phyloP scores from a whole-genome alignment of 2,888 invertebrate species.

The Temnothorax rugatulus region DNA sequence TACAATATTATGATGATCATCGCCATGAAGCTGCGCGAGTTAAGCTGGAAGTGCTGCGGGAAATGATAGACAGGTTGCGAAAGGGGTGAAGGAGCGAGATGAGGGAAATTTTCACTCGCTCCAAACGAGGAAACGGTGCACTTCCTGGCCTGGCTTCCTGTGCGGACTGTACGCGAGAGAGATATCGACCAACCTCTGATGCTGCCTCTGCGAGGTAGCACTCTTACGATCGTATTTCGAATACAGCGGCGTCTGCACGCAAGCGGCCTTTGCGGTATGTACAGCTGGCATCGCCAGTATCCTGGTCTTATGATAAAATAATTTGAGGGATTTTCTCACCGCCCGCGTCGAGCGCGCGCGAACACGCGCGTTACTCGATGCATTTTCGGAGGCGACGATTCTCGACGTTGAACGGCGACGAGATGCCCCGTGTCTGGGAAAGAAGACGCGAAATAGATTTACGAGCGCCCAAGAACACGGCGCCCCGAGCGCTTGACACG shows the following conservation, averaged over 20 bases:
- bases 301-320: conserved; percentile 60
- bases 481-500: not conserved
- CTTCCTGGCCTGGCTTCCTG: conserved; percentile 54
- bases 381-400: conserved; percentile 4
- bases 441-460: conserved; percentile 39
- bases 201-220: conserved; percentile 53
- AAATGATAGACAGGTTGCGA: conserved; percentile 22
- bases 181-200: conserved; percentile 72
- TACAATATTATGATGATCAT: conserved; percentile 5
- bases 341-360: not conserved
- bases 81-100: not conserved
- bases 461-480: conserved; percentile 7
- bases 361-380: not conserved
- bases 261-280: conserved; percentile 50
- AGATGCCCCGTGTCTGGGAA: not conserved
- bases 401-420: conserved; percentile 15
- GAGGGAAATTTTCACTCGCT: conserved; percentile 62
- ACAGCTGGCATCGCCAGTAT: conserved; percentile 51
- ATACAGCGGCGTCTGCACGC: conserved; percentile 47
- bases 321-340: conserved; percentile 62
- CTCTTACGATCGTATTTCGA: conserved; percentile 74
- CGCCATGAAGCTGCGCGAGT: not conserved
- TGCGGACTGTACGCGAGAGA: conserved; percentile 68
- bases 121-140: not conserved
- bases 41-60: conserved; percentile 24